These are phyloP conservation scores for Sebastes umbrosus DNA, from an alignment of 2,797 vertebrate genomes.

Conservation along the genomic window DNA sequence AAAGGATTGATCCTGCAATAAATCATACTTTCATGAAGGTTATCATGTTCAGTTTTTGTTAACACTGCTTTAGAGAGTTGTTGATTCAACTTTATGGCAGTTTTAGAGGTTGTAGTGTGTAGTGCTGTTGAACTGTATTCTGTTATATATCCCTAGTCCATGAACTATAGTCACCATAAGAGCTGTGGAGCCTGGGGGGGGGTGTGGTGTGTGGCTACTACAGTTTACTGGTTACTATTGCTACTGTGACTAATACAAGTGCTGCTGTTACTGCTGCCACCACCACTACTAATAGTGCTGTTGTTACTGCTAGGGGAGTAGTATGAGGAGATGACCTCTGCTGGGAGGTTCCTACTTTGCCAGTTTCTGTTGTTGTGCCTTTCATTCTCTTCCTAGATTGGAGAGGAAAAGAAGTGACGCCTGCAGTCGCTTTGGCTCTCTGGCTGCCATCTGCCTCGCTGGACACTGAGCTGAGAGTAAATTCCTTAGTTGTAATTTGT, in stretches of 20 bases:
- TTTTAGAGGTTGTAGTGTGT: too few relatives aligned
- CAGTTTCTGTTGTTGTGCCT: conserved; percentile 32
- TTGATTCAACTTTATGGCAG: too few relatives aligned
- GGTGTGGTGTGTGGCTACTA: not conserved
- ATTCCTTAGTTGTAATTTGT: not conserved
- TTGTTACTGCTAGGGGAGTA: not conserved
- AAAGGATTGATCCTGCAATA: too few relatives aligned
- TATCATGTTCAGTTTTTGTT: too few relatives aligned
- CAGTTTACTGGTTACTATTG: not conserved
- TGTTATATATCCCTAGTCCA: not conserved
- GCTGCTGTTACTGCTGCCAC: not conserved
- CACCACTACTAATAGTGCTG: not conserved
- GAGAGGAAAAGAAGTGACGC: conserved; percentile 47
- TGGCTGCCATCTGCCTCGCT: not conserved
- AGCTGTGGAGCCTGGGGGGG: not conserved
- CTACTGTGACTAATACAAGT: not conserved
- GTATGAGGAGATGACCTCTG: conserved; percentile 58
- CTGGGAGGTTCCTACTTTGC: conserved; percentile 62
- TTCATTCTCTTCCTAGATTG: conserved; percentile 47
- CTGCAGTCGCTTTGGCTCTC: conserved; percentile 9
- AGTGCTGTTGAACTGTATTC: too few relatives aligned
- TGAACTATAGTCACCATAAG: not conserved
- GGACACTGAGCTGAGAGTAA: conserved; percentile 12
- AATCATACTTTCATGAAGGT: too few relatives aligned
- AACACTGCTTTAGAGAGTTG: too few relatives aligned